Base-by-base conservation (phyloP, 2,888 invertebrate species). In the Tineola bisselliella region DNA sequence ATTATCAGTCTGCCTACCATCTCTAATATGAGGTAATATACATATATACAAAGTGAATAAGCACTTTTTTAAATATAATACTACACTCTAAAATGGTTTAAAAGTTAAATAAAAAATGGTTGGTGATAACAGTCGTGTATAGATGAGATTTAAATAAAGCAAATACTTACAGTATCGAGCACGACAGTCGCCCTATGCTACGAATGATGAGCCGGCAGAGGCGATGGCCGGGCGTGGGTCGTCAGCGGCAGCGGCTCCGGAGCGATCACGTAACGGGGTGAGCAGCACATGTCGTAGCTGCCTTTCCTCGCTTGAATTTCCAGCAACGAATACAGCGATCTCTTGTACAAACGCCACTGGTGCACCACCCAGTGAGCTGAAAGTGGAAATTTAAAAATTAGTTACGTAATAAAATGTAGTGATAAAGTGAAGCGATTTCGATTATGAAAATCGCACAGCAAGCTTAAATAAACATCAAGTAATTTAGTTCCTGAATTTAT, bases 321-420 rank as follows among this genome's bases (percentile, higher is more conserved):
- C 66, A 84, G 76, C 64, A 84, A 73, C 62, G 84, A 83, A 69
- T 76, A 82, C 63, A 84, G 75, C 63, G 84, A 84, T 66, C 80
- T 79, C 77, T 86, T 81, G 80, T 84, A 84, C 67, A 81, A 62
- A 71, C 82, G 79, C 84, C 84, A 86, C 66, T 84, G 84, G 68
- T 81, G 79, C 54, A 82, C 76, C 77, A 84, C 79, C 81, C 81
- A 84, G 67, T 78, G 74, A 62, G 84, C 86, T 84, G 81, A 1
- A 66, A 69, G 68, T 17, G 8, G 8, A 54, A 38, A 38, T 38
- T 38, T 3, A 12, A 3, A 10, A 38, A 38, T 38, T 38, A 38
- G 10, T 6, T 6, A 38, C 38, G 6, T 25, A 25, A 25, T 25
- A 25, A 25, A 25, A 2, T 25, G 4, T 25, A 25, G 25, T 6